Base-by-base conservation (phyloP, 2,888 invertebrate genomes). In the Dolichomitus sp. region DNA sequence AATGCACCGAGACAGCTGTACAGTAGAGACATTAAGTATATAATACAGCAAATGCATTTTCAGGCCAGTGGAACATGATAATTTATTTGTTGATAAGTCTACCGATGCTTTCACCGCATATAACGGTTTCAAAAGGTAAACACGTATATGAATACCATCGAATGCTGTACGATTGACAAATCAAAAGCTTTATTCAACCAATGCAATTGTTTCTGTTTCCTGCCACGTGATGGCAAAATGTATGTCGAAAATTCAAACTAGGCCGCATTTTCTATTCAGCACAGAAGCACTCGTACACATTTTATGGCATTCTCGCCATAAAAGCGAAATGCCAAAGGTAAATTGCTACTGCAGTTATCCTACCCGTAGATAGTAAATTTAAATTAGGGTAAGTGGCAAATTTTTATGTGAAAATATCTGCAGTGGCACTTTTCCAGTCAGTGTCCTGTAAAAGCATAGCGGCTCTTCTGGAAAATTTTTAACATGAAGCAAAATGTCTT, bases 61-160 rank as follows among this genome's bases (percentile, higher is more conserved):
- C n/a, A 78, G 84, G 84, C 83, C 68, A 85, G 80, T 85, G 63
- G 84, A 74, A 81, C 84, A 59, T 54, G 59, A 59, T 79, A 72
- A 83, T 85, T 76, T 76, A 81, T 79, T 74, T 80, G 78, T 78
- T 73, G 81, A 79, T 81, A 72, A 52, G 57, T 65, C 14, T n/a
- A 5, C 33, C 50, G 23, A 76, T 69, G 78, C 84, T 84, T 84
- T 84, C 82, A 76, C 84, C 79, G 50, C 61, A 6, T 42, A n/a
- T 82, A 84, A 84, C 82, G 79, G 84, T 82, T 50, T 73, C 52
- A 33, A 72, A 57, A 61, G 37, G 19, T 57, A 45, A 33, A 37
- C 52, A 61, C 40, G 45, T 57, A 19, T 48, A 45, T 48, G 40
- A 37, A 37, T 37, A 37, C 6, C 23, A 23, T 19, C 9, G 19